phyloP scores from a whole-genome alignment of 2,888 invertebrate species.

The Polietes domitor region DNA sequence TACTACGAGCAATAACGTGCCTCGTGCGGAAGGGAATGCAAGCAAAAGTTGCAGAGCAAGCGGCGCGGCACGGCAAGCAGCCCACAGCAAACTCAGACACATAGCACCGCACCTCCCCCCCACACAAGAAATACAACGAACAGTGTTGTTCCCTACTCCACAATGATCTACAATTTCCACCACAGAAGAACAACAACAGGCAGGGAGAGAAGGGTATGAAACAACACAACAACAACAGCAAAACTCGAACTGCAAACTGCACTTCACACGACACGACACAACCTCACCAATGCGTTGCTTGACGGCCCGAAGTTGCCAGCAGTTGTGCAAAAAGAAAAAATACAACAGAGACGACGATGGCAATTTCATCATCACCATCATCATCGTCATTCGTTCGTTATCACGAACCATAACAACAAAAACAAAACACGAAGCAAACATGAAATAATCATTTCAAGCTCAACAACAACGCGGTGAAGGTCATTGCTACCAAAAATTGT shows the following conservation, averaged over 20 bases:
- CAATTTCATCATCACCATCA: conserved; percentile 30
- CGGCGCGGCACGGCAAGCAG: too few relatives aligned
- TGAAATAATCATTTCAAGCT: conserved; percentile 66
- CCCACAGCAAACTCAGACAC: conserved; percentile 27
- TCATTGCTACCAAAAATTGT: conserved; percentile 81
- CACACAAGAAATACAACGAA: background rate
- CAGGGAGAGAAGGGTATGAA: background rate
- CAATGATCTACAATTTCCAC: conserved; percentile 29
- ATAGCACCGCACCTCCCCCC: background rate
- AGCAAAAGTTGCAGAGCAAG: background rate
- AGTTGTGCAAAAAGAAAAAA: conserved; percentile 2
- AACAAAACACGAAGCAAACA: conserved; percentile 28
- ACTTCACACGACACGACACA: conserved; percentile 40
- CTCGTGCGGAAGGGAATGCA: conserved; percentile 1
- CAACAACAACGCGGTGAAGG: conserved; percentile 81
- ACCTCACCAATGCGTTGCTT: background rate
- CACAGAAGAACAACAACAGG: background rate
- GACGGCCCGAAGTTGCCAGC: background rate
- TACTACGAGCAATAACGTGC: background rate
- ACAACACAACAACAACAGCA: background rate
- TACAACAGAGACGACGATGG: background rate
- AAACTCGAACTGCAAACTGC: background rate
- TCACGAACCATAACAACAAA: conserved; percentile 62
- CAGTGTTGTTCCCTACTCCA: background rate
- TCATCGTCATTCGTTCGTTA: conserved; percentile 50